A percentile compares a stretch with the other conserved stretches of the same genome.
phyloP scores from a whole-genome alignment of 2,888 invertebrate species.

The Carterocephalus palaemon region DNA sequence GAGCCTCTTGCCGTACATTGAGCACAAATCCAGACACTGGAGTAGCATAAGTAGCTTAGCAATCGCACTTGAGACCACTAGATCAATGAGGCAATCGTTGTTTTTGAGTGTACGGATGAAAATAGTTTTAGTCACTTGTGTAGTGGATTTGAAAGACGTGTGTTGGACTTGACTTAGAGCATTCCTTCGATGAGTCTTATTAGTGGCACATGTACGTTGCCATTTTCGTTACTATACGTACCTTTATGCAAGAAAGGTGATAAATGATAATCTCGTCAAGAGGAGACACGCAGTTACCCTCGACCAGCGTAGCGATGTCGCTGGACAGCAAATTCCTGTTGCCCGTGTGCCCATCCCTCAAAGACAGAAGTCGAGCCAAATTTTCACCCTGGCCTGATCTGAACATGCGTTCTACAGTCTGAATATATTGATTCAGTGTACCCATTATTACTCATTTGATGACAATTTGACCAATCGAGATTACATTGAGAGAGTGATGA shows the following conservation, averaged over 20 bases:
- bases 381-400: conserved; percentile 80
- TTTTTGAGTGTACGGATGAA: too few relatives aligned
- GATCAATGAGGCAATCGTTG: too few relatives aligned
- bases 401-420: conserved; percentile 80
- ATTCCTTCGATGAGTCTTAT: too few relatives aligned
- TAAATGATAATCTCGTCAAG: conserved; percentile 86
- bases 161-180: too few relatives aligned
- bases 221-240: conserved; percentile 42
- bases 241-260: conserved; percentile 85
- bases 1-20: too few relatives aligned
- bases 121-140: too few relatives aligned
- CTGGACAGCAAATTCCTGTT: conserved; percentile 84
- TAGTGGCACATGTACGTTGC: too few relatives aligned
- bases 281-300: conserved; percentile 84
- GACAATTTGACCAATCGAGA: conserved; percentile 20
- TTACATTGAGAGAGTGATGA: conserved; percentile 16
- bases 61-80: not conserved
- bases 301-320: conserved; percentile 84
- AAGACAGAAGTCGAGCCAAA: conserved; percentile 80
- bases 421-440: conserved; percentile 63
- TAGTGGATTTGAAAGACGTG: too few relatives aligned
- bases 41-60: not conserved
- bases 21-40: not conserved
- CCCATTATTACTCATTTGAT: conserved; percentile 10
- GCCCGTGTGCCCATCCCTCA: conserved; percentile 85